Conservation (phyloP, 2,113 vertebrate genomes). For the Phylloscopus trochiloides region DNA sequence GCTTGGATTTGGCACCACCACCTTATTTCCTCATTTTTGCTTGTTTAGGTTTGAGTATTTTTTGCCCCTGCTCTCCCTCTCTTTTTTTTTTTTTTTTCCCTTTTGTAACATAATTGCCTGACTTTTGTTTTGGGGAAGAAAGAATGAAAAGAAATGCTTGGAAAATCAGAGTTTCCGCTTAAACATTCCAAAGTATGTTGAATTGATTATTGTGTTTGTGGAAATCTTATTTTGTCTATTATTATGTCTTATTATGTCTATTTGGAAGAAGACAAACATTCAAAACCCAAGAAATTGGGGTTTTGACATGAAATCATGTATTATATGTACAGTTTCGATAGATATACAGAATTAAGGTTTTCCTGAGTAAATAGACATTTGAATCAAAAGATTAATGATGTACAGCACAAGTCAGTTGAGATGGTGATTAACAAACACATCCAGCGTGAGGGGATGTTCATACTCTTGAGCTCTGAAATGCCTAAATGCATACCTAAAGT, state of each 20-base stretch:
- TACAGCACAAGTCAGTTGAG: background rate
- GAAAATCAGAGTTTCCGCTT: background rate
- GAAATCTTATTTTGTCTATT: background rate
- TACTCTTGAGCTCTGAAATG: background rate
- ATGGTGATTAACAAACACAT: background rate
- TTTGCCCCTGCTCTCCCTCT: accelerated
- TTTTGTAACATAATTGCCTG: background rate
- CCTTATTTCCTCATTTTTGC: background rate
- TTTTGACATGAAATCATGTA: background rate
- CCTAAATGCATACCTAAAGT: background rate
- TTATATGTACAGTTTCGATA: background rate
- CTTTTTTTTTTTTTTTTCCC: too few relatives aligned
- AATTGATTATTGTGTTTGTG: background rate
- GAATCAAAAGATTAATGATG: background rate
- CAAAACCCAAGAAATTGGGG: background rate
- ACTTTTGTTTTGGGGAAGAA: background rate
- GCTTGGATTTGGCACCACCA: background rate
- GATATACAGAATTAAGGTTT: background rate
- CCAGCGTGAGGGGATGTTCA: background rate
- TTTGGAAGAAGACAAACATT: background rate
- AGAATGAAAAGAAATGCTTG: background rate
- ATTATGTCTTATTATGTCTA: too few relatives aligned
- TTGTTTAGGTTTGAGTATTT: background rate
- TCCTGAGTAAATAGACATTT: background rate
- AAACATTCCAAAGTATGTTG: background rate